phyloP scores from a whole-genome alignment of 2,888 invertebrate genomes.

The Rhogogaster chlorosoma region DNA sequence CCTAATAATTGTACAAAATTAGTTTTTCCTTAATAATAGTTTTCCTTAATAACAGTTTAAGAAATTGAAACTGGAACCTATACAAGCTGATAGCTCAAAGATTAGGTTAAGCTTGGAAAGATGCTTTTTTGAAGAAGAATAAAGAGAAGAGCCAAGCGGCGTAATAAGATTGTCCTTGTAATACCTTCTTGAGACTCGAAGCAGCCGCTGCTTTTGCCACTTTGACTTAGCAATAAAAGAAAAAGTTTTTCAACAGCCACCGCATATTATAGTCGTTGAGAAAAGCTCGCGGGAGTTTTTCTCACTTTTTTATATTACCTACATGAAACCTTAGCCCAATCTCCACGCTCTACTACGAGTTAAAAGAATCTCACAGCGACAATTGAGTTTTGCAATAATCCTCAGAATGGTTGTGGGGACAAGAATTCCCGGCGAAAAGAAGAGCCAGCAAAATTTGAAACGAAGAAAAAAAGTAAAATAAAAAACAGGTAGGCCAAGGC shows the following conservation, averaged over 20 bases:
- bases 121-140: not conserved
- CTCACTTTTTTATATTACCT: constrained; percentile 1
- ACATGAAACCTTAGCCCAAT: not conserved
- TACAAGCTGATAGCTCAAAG: not conserved
- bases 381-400: constrained; percentile 24
- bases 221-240: constrained; percentile 22
- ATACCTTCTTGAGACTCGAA: not conserved
- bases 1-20: not conserved
- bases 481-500: not conserved
- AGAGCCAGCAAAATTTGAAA: not conserved
- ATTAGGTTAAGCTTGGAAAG: not conserved
- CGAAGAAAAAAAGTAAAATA: not conserved
- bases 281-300: not conserved
- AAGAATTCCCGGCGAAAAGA: not conserved
- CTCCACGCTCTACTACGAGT: not conserved
- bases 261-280: not conserved
- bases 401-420: not conserved
- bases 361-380: not conserved
- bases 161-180: not conserved
- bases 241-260: not conserved
- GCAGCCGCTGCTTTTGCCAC: not conserved
- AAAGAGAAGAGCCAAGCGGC: not conserved
- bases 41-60: not conserved
- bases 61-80: not conserved
- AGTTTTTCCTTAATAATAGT: not conserved